Percentiles rank a stretch among this genome's conserved stretches.
Conservation (phyloP, 2,797 vertebrate species). For the Sphenodon punctatus region DNA sequence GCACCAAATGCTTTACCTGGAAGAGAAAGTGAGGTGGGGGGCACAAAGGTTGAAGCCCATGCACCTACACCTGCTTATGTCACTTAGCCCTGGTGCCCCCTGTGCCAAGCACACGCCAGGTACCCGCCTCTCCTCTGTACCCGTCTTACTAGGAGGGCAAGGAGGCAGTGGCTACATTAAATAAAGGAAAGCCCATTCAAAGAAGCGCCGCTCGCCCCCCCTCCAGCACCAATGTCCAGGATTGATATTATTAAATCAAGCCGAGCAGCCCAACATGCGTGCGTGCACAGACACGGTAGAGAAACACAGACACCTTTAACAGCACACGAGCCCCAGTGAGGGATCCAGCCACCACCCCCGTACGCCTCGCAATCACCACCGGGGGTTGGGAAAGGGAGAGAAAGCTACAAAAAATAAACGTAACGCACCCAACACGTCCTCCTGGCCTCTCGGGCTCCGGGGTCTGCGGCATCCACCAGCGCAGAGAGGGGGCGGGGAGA, state of each 20-base stretch:
- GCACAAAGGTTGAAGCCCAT: background rate
- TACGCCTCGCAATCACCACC: background rate
- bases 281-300: too few species aligned
- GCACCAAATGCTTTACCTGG: too few species aligned
- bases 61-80: background rate
- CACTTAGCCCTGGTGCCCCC: background rate
- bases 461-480: background rate
- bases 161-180: too few species aligned
- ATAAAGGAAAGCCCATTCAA: too few species aligned
- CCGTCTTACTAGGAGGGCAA: too few species aligned
- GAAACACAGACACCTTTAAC: too few species aligned
- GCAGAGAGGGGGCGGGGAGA: background rate
- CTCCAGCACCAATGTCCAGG: background rate
- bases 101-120: background rate
- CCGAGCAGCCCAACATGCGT: too few species aligned
- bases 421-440: conserved; percentile 24
- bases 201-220: background rate
- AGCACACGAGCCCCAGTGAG: background rate
- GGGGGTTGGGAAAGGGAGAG: background rate
- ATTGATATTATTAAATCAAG: too few species aligned
- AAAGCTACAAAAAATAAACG: accelerated
- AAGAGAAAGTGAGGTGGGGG: background rate
- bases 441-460: background rate
- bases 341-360: background rate
- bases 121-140: background rate